phyloP scores from a whole-genome alignment of 2,797 vertebrate species.

The Huso huso region DNA sequence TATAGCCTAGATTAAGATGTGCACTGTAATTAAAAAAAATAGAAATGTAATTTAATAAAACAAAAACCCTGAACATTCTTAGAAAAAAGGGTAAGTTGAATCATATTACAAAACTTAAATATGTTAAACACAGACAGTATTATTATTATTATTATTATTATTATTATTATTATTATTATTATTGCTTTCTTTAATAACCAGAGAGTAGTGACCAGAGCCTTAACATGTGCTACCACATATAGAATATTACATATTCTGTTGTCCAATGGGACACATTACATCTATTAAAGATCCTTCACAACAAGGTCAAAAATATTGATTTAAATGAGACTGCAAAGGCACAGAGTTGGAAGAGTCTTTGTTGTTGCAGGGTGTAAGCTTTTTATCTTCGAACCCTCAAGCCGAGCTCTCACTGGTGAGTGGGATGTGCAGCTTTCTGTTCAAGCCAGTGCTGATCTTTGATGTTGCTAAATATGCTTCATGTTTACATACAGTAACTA shows the following conservation, averaged over 20 bases:
- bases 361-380: conserved; percentile 52
- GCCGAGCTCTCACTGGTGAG: conserved; percentile 47
- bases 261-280: conserved; percentile 38
- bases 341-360: conserved; percentile 37
- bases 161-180: too few relatives aligned
- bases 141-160: too few relatives aligned
- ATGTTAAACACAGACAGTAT: too few relatives aligned
- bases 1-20: too few relatives aligned
- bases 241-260: conserved; percentile 10
- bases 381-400: conserved; percentile 57
- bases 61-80: too few relatives aligned
- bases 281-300: conserved; percentile 40
- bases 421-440: conserved; percentile 51
- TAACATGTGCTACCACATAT: conserved; percentile 23
- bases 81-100: too few relatives aligned
- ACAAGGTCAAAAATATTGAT: conserved; percentile 63
- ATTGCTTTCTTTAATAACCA: too few relatives aligned
- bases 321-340: conserved; percentile 36
- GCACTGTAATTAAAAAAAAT: too few relatives aligned
- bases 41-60: too few relatives aligned
- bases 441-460: conserved; percentile 48
- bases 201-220: neutral
- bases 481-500: too few relatives aligned
- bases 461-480: too few relatives aligned
- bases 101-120: too few relatives aligned